Conservation (phyloP, 2,797 vertebrate genomes). For the Clarias fuscus region DNA sequence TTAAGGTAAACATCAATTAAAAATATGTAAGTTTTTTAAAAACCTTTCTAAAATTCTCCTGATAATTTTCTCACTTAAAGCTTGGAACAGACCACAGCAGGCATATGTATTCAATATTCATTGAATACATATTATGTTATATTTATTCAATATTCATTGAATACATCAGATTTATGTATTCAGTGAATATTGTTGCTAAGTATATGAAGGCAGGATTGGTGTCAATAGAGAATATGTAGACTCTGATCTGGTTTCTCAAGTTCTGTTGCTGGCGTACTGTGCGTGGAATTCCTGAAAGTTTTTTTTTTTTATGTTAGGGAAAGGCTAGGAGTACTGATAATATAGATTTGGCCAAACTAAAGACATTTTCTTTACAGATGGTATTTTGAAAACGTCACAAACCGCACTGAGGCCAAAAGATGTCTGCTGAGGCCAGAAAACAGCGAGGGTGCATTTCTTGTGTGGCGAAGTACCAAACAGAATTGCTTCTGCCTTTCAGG, state of each 20-base stretch:
- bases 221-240: constrained; percentile 10
- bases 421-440: constrained; percentile 61
- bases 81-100: background rate
- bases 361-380: constrained; percentile 58
- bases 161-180: too few relatives aligned
- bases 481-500: constrained; percentile 61
- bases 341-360: background rate
- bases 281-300: background rate
- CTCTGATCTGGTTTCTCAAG: constrained; percentile 36
- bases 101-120: background rate
- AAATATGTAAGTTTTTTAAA: background rate
- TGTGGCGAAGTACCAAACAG: constrained; percentile 56
- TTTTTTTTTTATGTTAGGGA: background rate
- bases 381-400: constrained; percentile 61
- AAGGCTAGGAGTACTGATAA: background rate
- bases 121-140: too few relatives aligned
- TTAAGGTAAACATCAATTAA: background rate
- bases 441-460: constrained; percentile 57
- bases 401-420: constrained; percentile 56
- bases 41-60: background rate
- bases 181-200: too few relatives aligned
- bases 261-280: background rate
- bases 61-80: background rate
- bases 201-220: background rate
- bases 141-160: too few relatives aligned